Evolutionary conservation across 2,797 vertebrate genomes (phyloP).

Genomic region (Coendou prehensilis): DNA sequence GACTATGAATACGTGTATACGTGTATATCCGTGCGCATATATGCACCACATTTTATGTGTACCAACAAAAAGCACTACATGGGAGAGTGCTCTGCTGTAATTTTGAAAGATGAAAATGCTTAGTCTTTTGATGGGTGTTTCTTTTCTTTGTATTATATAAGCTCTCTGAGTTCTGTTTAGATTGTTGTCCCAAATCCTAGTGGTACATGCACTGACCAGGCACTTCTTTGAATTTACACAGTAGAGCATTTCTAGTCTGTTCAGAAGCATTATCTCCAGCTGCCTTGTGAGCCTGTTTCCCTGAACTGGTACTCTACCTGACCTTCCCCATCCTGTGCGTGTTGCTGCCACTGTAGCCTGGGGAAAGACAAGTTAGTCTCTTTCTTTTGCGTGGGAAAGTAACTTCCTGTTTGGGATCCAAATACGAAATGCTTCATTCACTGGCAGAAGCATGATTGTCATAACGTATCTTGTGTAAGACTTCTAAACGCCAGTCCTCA

Average conservation of each 20-base stretch:
- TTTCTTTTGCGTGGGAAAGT: constrained; percentile 46
- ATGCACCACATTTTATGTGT: not conserved
- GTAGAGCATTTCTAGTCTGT: not conserved
- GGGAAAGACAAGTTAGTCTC: constrained; percentile 31
- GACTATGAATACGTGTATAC: not conserved
- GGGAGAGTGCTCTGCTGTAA: not conserved
- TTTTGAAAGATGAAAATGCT: not conserved
- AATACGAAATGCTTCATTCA: constrained; percentile 26
- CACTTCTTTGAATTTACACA: not conserved
- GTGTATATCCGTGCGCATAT: not conserved
- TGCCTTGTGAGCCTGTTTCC: not conserved
- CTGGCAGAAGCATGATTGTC: not conserved
- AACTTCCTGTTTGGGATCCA: constrained; percentile 57
- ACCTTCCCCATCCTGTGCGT: constrained; percentile 21
- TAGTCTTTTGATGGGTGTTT: not conserved
- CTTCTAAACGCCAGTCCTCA: not conserved
- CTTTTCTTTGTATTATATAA: constrained; percentile 19
- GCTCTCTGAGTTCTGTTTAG: not conserved
- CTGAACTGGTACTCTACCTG: not conserved
- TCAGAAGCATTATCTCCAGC: not conserved
- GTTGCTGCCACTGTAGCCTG: not conserved
- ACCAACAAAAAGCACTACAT: not conserved
- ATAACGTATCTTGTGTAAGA: not conserved
- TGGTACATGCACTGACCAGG: not conserved
- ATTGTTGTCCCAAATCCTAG: not conserved